Percentiles rank a stretch among this genome's conserved stretches.
phyloP scores from a whole-genome alignment of 1,140 invertebrate species.

The Mya arenaria region DNA sequence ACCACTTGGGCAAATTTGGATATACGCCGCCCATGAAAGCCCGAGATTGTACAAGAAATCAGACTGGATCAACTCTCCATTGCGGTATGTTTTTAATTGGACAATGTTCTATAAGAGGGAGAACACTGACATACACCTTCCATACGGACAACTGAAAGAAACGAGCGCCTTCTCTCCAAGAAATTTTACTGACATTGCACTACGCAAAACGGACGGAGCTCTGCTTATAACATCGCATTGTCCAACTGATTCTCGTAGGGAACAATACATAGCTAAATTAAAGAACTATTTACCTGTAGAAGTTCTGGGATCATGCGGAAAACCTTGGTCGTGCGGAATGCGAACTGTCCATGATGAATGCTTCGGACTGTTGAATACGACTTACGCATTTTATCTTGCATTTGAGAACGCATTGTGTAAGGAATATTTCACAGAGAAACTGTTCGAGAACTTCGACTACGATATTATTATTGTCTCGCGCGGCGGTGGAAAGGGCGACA shows the following conservation, averaged over 20 bases:
- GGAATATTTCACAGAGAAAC: slow-evolving; percentile 16
- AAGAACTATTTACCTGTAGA: slow-evolving; percentile 37
- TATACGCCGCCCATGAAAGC: slow-evolving; percentile 20
- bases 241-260: slow-evolving; percentile 10
- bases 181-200: background rate
- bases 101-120: slow-evolving; percentile 31
- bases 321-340: slow-evolving; percentile 14
- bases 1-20: slow-evolving; percentile 31
- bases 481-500: background rate
- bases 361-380: slow-evolving; percentile 23
- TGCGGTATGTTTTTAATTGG: slow-evolving; percentile 28
- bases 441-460: slow-evolving; percentile 45
- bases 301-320: slow-evolving; percentile 7
- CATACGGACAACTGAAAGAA: slow-evolving; percentile 2
- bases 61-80: background rate
- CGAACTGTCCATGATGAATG: slow-evolving; percentile 14
- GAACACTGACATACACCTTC: slow-evolving; percentile 14
- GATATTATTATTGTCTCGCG: slow-evolving; percentile 3
- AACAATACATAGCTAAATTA: slow-evolving; percentile 21
- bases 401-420: slow-evolving; percentile 34
- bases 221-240: slow-evolving; percentile 26
- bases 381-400: slow-evolving; percentile 34
- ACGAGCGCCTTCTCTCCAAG: background rate
- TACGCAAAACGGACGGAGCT: slow-evolving; percentile 10
- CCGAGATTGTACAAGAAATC: background rate